Evolutionary conservation across 2,113 vertebrate genomes (phyloP), one percentile per base, ranked within the genome.

Genomic region (Misgurnus anguillicaudatus): DNA sequence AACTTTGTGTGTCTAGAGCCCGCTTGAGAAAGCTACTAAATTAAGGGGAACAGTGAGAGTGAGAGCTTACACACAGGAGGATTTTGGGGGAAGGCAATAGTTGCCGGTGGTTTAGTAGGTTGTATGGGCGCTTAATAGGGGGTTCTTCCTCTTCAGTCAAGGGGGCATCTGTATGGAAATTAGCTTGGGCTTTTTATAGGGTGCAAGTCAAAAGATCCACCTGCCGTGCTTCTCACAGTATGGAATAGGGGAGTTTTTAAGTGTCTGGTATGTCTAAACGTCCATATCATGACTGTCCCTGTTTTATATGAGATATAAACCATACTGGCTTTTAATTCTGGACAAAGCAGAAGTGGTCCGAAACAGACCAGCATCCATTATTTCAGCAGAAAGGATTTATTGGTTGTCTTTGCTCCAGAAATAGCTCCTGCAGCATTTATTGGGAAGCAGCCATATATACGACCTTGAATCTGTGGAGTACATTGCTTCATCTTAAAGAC

Each of bases 91-190:
- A 62, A 7, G 60, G 21, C 45, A 41, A 39, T 57, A n/a, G 67
- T 62, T 69, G 57, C 21, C 51, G 68, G 74, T 24, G 80, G 53
- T 67, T 55, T 78, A 62, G 24, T 71, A 58, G 82, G 53, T 75
- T 71, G 53, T 53, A 67, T 39, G 69, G 66, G 55, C 45, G 79
- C 42, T 58, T 38, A 19, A 62, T 67, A 39, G 71, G 66, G 68
- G 75, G 51, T 58, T 62, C 85, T 89, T 90, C 86, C 86, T 89
- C 83, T 83, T 70, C 80, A 42, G 87, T 89, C 80, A 89, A 90
- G 90, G 86, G 87, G 90, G 89, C 92, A 93, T 93, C 92, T 93
- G 92, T 93, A 93, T 93, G 92, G 84, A 89, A 93, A 93, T 93
- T 85, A 89, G 88, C 82, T 79, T 80, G 66, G 66, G 87, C 90